Evolutionary conservation across 1,140 invertebrate genomes (phyloP), one percentile per base, ranked within the genome.

Genomic region (Dinoponera quadriceps): DNA sequence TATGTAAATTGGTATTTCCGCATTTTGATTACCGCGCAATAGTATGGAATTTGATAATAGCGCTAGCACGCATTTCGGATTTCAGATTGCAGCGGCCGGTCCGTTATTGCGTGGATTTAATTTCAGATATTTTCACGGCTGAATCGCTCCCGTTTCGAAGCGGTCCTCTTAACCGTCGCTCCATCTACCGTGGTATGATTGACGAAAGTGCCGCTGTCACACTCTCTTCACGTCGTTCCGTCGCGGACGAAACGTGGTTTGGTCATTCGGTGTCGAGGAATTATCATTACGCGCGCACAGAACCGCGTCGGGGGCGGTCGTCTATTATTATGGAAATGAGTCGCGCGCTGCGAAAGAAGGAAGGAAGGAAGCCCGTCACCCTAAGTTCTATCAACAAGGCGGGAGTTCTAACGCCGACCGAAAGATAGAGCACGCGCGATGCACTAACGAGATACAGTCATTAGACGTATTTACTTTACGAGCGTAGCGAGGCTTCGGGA

Each of bases 401-500:
- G 51, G 16, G 20, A 81, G 69, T 68, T 84, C 73, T 44, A 59
- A 69, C 44, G 27, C 33, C 49, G 68, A 86, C 54, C 38, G 54
- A 78, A 60, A 89, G 88, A 89, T 89, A 85, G 85, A 74, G 89
- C 91, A 90, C 90, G 88, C 68, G 85, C 89, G 91, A 91, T 93
- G 83, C 75, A 71, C 88, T 91, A 92, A 91, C 90, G 88, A 92
- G 91, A 92, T 91, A 92, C 91, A 90, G 90, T 92, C 90, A 90
- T 93, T 93, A 91, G 86, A 91, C 87, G 89, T 92, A 92, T 92
- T 92, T 92, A 92, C 88, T 90, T 91, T 90, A 88, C 85, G 75
- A 90, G 84, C 85, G 85, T 82, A 69, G 84, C 74, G 84, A 84
- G 85, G 80, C 74, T 81, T 85, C 63, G 74, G 29, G 63, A 63